phyloP scores from a whole-genome alignment of 2,113 vertebrate species.

The Neogobius melanostomus region DNA sequence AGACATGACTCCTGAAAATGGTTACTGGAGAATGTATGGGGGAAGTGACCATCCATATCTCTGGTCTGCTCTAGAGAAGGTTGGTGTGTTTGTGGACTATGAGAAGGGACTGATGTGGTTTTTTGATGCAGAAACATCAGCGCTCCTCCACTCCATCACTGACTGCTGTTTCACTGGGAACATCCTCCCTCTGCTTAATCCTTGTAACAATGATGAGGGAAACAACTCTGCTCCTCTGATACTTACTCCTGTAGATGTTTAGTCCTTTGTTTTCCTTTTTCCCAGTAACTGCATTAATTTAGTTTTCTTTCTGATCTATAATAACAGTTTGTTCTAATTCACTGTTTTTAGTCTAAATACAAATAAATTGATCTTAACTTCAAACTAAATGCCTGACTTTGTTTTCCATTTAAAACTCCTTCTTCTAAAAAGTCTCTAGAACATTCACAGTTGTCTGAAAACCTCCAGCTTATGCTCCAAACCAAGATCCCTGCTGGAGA shows the following conservation, averaged over 20 bases:
- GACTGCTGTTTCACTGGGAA: neutral
- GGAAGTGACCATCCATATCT: neutral
- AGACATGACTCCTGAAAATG: neutral
- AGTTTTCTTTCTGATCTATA: too few relatives aligned
- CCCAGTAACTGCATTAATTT: too few relatives aligned
- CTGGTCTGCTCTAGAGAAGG: neutral
- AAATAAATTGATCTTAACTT: too few relatives aligned
- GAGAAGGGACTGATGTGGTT: neutral
- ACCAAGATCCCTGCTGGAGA: too few relatives aligned
- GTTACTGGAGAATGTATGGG: neutral
- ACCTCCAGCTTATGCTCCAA: too few relatives aligned
- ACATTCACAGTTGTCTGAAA: too few relatives aligned
- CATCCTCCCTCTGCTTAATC: neutral
- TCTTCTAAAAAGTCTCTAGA: too few relatives aligned
- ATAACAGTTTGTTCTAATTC: too few relatives aligned
- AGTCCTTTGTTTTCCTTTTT: neutral
- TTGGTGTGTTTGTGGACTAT: neutral
- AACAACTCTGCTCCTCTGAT: neutral
- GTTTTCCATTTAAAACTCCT: too few relatives aligned
- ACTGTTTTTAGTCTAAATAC: too few relatives aligned
- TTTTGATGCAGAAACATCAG: slow-evolving; percentile 1
- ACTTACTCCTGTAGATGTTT: neutral
- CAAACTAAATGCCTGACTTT: too few relatives aligned
- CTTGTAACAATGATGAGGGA: neutral
- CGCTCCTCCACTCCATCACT: neutral